Evolutionary conservation across 2,888 invertebrate genomes (phyloP).

Genomic region (Drosophila aldrichi): DNA sequence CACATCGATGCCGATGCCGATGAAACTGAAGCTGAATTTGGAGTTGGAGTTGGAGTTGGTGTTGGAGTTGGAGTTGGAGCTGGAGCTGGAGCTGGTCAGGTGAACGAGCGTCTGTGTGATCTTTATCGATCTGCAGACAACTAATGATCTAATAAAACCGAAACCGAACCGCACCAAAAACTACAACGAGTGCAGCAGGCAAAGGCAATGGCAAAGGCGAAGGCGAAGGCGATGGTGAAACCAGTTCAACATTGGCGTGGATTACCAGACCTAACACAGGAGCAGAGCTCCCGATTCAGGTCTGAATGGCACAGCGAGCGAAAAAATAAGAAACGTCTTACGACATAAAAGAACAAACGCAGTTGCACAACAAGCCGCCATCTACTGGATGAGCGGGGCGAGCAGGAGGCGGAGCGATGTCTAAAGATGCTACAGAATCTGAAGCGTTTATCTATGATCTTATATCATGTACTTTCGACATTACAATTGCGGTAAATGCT

Average conservation of each 20-base stretch:
- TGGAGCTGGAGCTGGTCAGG: slow-evolving; percentile 46
- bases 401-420: slow-evolving; percentile 21
- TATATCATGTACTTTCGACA: slow-evolving; percentile 85
- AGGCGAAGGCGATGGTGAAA: slow-evolving; percentile 37
- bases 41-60: slow-evolving; percentile 18
- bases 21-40: slow-evolving; percentile 9
- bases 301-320: slow-evolving; percentile 31
- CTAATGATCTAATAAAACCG: slow-evolving; percentile 85
- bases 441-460: slow-evolving; percentile 84
- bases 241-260: slow-evolving; percentile 72
- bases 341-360: slow-evolving; percentile 78
- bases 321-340: slow-evolving; percentile 22
- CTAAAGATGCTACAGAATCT: slow-evolving; percentile 74
- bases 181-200: slow-evolving; percentile 50
- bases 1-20: slow-evolving; percentile 50
- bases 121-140: slow-evolving; percentile 83
- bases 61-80: slow-evolving; percentile 13
- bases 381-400: slow-evolving; percentile 36
- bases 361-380: slow-evolving; percentile 76
- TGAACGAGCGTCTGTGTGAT: slow-evolving; percentile 75
- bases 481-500: slow-evolving; percentile 86
- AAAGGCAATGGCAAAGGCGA: slow-evolving; percentile 24
- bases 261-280: slow-evolving; percentile 63
- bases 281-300: slow-evolving; percentile 70
- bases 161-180: slow-evolving; percentile 68